A percentile compares a stretch with the other conserved stretches of the same genome.
Evolutionary conservation across 2,797 vertebrate genomes (phyloP).

Genomic region (Pipistrellus pygmaeus): DNA sequence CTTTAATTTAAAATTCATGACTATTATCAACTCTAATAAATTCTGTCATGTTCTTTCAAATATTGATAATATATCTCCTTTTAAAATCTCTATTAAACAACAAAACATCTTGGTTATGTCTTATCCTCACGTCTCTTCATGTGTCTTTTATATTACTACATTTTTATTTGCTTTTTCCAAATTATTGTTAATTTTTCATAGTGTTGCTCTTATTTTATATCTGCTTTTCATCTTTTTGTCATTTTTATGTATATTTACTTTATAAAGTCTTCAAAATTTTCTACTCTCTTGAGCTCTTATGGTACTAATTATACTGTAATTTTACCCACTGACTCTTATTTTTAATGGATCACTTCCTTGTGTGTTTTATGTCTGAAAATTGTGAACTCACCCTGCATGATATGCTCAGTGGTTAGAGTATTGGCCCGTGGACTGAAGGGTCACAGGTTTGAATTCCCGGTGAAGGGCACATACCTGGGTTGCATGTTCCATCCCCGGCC

Average conservation of each 20-base stretch:
- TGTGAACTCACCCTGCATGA: not conserved
- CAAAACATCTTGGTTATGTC: not conserved
- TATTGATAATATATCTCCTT: not conserved
- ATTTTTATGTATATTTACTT: constrained; percentile 11
- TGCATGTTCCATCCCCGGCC: no score
- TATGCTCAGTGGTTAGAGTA: no score
- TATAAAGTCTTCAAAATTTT: not conserved
- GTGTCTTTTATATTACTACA: not conserved
- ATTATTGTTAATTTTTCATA: constrained; percentile 29
- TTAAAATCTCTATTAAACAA: not conserved
- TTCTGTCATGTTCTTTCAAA: constrained; percentile 30
- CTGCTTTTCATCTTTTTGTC: not conserved
- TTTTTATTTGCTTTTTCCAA: not conserved
- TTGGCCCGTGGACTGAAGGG: no score
- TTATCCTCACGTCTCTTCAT: not conserved
- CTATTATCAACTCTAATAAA: not conserved
- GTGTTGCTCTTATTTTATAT: not conserved
- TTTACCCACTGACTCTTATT: not conserved
- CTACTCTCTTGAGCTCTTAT: not conserved
- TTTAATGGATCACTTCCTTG: not conserved
- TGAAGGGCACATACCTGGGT: not conserved
- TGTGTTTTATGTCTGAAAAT: not conserved
- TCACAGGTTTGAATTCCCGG: no score
- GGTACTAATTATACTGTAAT: not conserved
- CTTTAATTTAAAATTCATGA: not conserved